Evolutionary conservation across 2,797 vertebrate species (phyloP).

Genomic region (Neoniphon sammara): DNA sequence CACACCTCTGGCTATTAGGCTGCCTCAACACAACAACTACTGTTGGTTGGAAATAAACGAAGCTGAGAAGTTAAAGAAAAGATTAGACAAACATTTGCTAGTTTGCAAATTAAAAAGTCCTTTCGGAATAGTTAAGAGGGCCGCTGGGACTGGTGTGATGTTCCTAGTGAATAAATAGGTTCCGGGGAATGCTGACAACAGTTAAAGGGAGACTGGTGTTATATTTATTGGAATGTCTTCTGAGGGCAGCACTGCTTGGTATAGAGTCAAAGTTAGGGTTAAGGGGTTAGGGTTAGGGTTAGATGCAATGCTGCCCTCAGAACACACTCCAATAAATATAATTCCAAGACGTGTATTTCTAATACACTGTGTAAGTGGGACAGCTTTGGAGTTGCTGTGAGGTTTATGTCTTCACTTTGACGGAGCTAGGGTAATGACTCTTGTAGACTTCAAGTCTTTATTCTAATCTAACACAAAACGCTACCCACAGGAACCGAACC

Average conservation of each 20-base stretch:
- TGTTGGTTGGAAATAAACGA: slow-evolving; percentile 22
- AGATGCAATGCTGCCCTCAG: too few species aligned
- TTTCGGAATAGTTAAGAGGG: slow-evolving; percentile 40
- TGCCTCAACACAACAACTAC: slow-evolving; percentile 15
- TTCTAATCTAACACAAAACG: too few species aligned
- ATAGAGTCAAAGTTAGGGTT: too few species aligned
- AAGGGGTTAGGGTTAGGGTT: too few species aligned
- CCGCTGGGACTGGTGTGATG: slow-evolving; percentile 33
- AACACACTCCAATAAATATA: too few species aligned
- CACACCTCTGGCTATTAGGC: slow-evolving; percentile 5
- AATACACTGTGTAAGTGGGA: too few species aligned
- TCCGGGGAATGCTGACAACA: slow-evolving; percentile 51
- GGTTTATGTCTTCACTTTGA: too few species aligned
- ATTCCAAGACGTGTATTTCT: too few species aligned
- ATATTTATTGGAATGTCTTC: slow-evolving; percentile 48
- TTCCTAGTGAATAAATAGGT: slow-evolving; percentile 53
- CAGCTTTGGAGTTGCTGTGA: too few species aligned
- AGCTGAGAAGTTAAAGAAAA: slow-evolving; percentile 34
- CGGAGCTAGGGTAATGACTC: too few species aligned
- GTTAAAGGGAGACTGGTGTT: slow-evolving; percentile 32
- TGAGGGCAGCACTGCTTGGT: slow-evolving; percentile 28
- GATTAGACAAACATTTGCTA: slow-evolving; percentile 45
- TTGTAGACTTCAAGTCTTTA: too few species aligned
- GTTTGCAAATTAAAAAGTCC: slow-evolving; percentile 52
- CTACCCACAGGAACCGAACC: too few species aligned